Evolutionary conservation across 2,797 vertebrate genomes (phyloP), one percentile per base, ranked within the genome.

Genomic region (Pangasius macronema): DNA sequence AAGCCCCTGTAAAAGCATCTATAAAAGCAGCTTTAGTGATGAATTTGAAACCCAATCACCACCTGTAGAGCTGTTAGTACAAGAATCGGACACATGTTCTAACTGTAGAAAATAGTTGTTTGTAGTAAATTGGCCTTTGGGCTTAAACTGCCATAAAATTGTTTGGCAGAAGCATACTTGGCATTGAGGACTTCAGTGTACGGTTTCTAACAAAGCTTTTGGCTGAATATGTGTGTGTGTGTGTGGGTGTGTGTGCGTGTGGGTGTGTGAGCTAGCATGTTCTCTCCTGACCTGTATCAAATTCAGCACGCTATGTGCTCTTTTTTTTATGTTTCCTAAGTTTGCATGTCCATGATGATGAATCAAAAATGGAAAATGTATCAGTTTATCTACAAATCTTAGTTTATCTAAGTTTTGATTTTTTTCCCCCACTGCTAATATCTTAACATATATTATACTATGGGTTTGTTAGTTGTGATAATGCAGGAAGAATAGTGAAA

Each of bases 101-200:
- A 82, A 82, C 83, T 59, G 83, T 73, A 72, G 24, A 59, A 59
- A n/a, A 73, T 72, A 33, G 73, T 36, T 84, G 82, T 70, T 72
- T 84, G 51, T 36, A 84, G 51, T 83, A 68, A 68, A 49, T 53
- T 36, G 49, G 30, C 82, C 67, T 57, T 73, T 84, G 68, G 70
- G 53, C 33, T 57, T 70, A 84, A 82, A 82, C 80, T 65, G 80
- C 80, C 80, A 82, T 65, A n/a, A 65, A 49, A 49, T 49, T 5
- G 49, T 49, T 82, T 82, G 80, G 80, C 80, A 82, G 80, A 65
- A 82, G 59, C 11, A 14, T 0, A 5, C 80, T 65, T 82, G 80
- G 39, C 59, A 82, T 42, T 46, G 39, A 82, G 7, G 24, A 46
- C 8, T 22, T 36, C 13, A 16, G 59, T 63, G 39, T 63, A 63